Evolutionary conservation across 2,113 vertebrate genomes (phyloP), one percentile per base, ranked within the genome.

Genomic region (Tor tambroides): DNA sequence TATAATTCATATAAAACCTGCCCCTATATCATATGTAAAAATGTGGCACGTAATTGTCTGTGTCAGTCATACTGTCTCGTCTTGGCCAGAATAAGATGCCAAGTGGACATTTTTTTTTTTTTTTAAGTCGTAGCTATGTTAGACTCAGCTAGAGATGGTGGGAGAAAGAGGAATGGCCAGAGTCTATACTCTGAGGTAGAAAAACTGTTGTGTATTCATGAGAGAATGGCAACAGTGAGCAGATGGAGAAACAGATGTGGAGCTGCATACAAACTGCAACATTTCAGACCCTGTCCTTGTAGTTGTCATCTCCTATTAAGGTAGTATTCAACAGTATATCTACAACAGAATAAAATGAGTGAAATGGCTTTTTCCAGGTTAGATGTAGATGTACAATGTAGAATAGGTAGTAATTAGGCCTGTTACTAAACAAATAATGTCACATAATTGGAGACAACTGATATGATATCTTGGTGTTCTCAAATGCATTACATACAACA

Each of bases 211-310:
- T 17, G 75, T 77, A 77, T 77, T 77, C 82, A 89, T 85, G 77
- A 81, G 71, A n/a, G 65, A 56, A 56, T 12, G 67, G 59, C 26
- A 43, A 23, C 30, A 87, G 71, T 30, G 69, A 80, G 80, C 85
- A 89, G 85, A 87, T 81, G 85, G 85, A 87, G 77, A 69, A 30
- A 72, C 88, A 76, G 26, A 63, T 26, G 54, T 87, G 81, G 80
- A 67, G 61, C 74, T 28, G 63, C 61, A 86, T 76, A 72, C 65
- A 89, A 71, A 84, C 84, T 54, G 61, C 65, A 49, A 71, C 74
- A 79, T 80, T 63, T 89, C 65, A 80, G 75, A 89, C 15, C 74
- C 30, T 84, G 80, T 69, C 79, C 78, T 84, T 86, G 83, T 74
- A 43, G 49, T 54, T 84, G 69, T 12, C 65, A 80, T 56, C 82